phyloP scores from a whole-genome alignment of 2,888 invertebrate species.

The Imbricaverruca yamaguchii region DNA sequence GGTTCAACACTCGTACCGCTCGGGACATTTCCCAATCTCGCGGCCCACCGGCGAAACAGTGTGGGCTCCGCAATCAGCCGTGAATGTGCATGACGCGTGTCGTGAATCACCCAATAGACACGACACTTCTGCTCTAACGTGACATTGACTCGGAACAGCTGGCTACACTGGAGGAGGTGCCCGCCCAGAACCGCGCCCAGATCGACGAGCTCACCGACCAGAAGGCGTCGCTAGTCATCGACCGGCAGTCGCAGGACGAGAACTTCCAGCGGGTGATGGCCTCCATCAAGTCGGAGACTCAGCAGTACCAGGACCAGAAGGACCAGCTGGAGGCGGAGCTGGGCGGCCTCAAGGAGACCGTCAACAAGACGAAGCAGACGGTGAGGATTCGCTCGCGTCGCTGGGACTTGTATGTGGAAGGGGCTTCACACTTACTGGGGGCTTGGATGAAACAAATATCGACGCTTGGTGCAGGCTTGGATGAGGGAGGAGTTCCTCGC shows the following conservation, averaged over 20 bases:
- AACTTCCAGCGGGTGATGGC: conserved; percentile 48
- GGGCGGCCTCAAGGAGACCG: conserved; percentile 58
- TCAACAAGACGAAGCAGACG: conserved; percentile 60
- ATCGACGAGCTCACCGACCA: conserved; percentile 48
- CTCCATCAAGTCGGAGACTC: conserved; percentile 58
- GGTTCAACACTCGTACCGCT: no score
- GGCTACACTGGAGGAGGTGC: conserved; percentile 55
- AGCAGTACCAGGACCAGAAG: conserved; percentile 61
- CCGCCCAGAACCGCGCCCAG: conserved; percentile 64
- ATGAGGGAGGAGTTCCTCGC: no score
- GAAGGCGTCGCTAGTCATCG: conserved; percentile 53
- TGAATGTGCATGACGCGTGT: no score
- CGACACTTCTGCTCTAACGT: no score
- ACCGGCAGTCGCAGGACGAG: conserved; percentile 47
- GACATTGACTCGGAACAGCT: conserved; percentile 44
- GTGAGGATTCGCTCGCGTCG: conserved; percentile 33
- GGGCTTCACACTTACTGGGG: no score
- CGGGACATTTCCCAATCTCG: no score
- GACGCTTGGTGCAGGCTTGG: no score
- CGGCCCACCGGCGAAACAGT: no score
- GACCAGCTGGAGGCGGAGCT: conserved; percentile 60
- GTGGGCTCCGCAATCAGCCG: no score
- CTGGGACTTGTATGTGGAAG: no score
- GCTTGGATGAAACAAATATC: no score
- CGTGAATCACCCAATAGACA: no score